Conservation (phyloP, 2,113 vertebrate species). For the Epinephelus fuscoguttatus region DNA sequence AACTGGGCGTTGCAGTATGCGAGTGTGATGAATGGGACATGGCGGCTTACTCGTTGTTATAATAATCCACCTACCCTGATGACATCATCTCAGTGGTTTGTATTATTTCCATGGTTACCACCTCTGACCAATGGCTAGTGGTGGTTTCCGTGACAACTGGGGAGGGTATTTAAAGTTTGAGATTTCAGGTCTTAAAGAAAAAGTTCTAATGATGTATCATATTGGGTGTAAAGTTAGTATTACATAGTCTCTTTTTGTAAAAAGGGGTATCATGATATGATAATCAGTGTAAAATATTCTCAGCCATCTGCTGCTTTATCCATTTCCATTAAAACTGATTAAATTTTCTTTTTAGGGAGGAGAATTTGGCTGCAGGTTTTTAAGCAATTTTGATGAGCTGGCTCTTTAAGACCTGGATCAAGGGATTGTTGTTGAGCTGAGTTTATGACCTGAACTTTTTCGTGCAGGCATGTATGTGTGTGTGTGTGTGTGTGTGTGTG, state of each 20-base stretch:
- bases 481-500: background rate
- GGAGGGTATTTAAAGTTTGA: slow-evolving; percentile 8
- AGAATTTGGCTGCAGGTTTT: background rate
- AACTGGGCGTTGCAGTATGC: slow-evolving; percentile 65
- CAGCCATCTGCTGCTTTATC: background rate
- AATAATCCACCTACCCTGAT: slow-evolving; percentile 99
- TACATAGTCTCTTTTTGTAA: background rate
- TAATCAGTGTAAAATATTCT: background rate
- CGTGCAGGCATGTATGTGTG: background rate
- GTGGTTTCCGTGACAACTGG: slow-evolving; percentile 66
- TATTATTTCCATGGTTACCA: slow-evolving; percentile 81
- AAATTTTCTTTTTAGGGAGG: background rate
- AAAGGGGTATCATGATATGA: background rate
- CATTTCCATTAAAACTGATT: background rate
- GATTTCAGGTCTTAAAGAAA: slow-evolving; percentile 65
- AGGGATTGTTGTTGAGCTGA: no score
- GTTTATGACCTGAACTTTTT: no score
- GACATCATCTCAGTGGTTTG: slow-evolving; percentile 88
- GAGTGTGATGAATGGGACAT: slow-evolving; percentile 77
- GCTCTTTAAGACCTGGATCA: slow-evolving; percentile 54
- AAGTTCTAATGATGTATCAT: background rate
- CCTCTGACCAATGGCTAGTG: slow-evolving; percentile 69
- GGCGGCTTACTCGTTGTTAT: slow-evolving; percentile 92
- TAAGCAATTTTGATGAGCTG: slow-evolving; percentile 9
- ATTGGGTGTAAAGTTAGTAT: background rate